phyloP scores from a whole-genome alignment of 1,140 invertebrate species.

The Drosophila lini region DNA sequence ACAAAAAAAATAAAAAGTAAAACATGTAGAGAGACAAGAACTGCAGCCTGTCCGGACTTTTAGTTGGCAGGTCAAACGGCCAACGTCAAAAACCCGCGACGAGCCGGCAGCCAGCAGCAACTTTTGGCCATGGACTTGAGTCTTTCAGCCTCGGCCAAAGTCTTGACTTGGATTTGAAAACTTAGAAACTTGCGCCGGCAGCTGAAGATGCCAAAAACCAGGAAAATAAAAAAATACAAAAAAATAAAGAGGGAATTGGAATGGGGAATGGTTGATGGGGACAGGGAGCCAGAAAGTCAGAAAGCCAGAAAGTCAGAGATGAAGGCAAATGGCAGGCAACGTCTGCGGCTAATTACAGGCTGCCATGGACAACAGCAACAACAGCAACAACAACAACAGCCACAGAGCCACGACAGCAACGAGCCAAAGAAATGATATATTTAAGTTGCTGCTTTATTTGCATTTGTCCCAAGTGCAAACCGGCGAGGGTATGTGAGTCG shows the following conservation, averaged over 20 bases:
- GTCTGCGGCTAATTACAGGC: slow-evolving; percentile 78
- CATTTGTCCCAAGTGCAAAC: slow-evolving; percentile 36
- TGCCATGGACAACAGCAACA: slow-evolving; percentile 57
- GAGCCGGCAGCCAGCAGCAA: slow-evolving; percentile 24
- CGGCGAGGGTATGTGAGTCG: slow-evolving; percentile 1
- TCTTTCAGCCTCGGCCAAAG: slow-evolving; percentile 10
- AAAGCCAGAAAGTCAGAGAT: slow-evolving; percentile 36
- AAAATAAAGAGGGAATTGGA: not conserved
- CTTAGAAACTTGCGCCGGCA: slow-evolving; percentile 68
- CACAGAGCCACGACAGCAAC: slow-evolving; percentile 45
- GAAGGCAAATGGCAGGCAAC: slow-evolving; percentile 63
- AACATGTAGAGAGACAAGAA: slow-evolving; percentile 21
- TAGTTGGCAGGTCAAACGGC: slow-evolving; percentile 67
- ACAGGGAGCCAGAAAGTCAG: slow-evolving; percentile 28
- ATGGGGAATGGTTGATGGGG: slow-evolving; percentile 15
- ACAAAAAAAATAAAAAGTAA: slow-evolving; percentile 11
- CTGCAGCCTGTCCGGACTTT: slow-evolving; percentile 51
- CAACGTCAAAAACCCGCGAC: slow-evolving; percentile 63
- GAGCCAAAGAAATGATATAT: slow-evolving; percentile 70
- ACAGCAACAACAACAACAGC: slow-evolving; percentile 26
- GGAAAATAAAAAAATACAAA: slow-evolving; percentile 16
- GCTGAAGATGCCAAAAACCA: slow-evolving; percentile 62
- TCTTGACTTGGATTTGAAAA: slow-evolving; percentile 66
- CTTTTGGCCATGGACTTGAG: slow-evolving; percentile 68
- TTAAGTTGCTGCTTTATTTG: slow-evolving; percentile 56